A percentile compares a stretch with the other conserved stretches of the same genome.
Evolutionary conservation across 2,888 invertebrate species (phyloP).

Genomic region (Lasioglossum vierecki): DNA sequence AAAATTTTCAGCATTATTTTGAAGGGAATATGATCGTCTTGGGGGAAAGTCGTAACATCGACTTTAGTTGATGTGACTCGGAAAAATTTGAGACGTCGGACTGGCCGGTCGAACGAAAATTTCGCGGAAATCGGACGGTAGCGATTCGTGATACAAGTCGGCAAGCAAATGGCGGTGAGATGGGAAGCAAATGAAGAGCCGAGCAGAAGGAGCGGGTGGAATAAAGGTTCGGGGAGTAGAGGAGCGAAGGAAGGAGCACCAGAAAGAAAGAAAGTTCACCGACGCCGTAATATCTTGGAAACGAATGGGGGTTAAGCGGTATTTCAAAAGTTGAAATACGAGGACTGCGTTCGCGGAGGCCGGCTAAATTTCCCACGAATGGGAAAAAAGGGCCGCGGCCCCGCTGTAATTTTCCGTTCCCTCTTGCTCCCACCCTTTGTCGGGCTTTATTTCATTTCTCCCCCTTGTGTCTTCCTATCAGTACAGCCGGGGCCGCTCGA

Average conservation of each 20-base stretch:
- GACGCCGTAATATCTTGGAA: conserved; percentile 66
- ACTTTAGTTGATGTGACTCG: too few species aligned
- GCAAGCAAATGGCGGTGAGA: background rate
- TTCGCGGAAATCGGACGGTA: background rate
- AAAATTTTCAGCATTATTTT: too few species aligned
- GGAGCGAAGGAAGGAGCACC: background rate
- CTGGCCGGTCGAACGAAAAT: background rate
- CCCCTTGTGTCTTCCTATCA: conserved; percentile 22
- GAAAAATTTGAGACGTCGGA: too few species aligned
- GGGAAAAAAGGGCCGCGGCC: conserved; percentile 57
- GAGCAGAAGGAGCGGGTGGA: background rate
- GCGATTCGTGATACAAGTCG: conserved; percentile 1
- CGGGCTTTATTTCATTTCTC: conserved; percentile 23
- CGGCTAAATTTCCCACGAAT: conserved; percentile 68
- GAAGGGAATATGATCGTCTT: too few species aligned
- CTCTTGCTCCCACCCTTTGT: conserved; percentile 15
- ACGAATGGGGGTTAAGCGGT: conserved; percentile 61
- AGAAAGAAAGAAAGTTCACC: conserved; percentile 43
- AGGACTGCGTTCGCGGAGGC: conserved; percentile 45
- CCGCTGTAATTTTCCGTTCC: conserved; percentile 71
- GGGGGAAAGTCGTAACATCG: too few species aligned
- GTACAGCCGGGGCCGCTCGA: conserved; percentile 12
- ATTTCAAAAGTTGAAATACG: conserved; percentile 77
- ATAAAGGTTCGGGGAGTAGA: background rate
- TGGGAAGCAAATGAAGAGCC: conserved; percentile 24